Base-by-base conservation (phyloP, 2,113 vertebrate species). In the Pogonocichla stellata region DNA sequence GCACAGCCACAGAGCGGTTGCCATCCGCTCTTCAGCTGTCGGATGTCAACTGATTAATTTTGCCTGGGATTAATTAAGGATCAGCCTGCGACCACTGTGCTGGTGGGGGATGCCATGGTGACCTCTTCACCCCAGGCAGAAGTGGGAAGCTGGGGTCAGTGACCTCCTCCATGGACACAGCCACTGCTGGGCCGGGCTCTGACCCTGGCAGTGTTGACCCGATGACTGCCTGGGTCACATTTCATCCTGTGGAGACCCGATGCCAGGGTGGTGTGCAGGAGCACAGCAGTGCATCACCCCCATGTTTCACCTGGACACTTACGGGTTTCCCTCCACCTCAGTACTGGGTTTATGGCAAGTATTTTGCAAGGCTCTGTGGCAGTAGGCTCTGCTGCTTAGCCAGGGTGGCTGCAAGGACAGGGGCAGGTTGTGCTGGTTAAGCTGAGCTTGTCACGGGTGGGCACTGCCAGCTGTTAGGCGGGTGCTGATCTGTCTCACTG, bases 11-110 rank as follows among this genome's bases (percentile, higher is more conserved):
- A 18, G 50, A 91, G 67, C 1, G 0, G 61, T 72, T 29, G 28
- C 88, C 62, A 58, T 80, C 82, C 34, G 2, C 86, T 88, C 42
- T 64, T 94, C 96, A 93, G 91, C 86, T 93, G 92, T 95, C 92
- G 56, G 96, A 96, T 96, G 92, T 96, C 88, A 80, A 92, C 72
- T 92, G 91, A 97, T 97, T 95, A 91, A 97, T 95, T 95, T 94
- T 88, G 94, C 64, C 95, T 97, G 96, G 95, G 64, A 92, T 93
- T 93, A 94, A 97, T 96, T 97, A 97, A 67, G 69, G 60, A 83
- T 82, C 91, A 93, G 90, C 74, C 79, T 90, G 75, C 0, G 0
- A 84, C 61, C 0, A 28, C 87, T 89, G 84, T 53, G 92, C 54
- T 0, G n/a, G 42, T 0, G 50, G 1, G 45, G 54, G 58, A 29